phyloP scores from a whole-genome alignment of 2,888 invertebrate species.

The Agrotis exclamationis region DNA sequence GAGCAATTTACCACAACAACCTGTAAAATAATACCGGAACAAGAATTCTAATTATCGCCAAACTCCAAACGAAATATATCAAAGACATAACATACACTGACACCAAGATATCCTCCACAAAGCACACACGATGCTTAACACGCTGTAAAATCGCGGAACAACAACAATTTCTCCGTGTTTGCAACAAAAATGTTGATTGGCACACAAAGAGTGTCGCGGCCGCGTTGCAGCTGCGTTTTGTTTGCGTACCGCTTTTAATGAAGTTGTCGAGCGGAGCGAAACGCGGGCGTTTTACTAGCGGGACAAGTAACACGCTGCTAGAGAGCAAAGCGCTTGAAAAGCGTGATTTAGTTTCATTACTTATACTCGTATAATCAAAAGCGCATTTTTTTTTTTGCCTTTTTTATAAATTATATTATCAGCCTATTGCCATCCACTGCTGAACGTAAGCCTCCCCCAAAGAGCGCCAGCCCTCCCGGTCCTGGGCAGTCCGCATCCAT shows the following conservation, averaged over 20 bases:
- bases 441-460: too few species aligned
- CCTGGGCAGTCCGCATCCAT: too few species aligned
- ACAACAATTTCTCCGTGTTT: conserved; percentile 55
- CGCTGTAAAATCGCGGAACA: conserved; percentile 47
- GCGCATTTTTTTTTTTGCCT: too few species aligned
- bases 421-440: too few species aligned
- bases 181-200: conserved; percentile 79
- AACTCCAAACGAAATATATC: not conserved
- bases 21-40: not conserved
- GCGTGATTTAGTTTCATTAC: not conserved
- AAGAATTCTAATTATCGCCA: not conserved
- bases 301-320: conserved; percentile 40
- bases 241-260: conserved; percentile 79
- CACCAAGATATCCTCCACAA: conserved; percentile 37
- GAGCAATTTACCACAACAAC: too few species aligned
- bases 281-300: conserved; percentile 53
- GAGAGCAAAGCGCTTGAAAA: conserved; percentile 4
- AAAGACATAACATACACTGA: conserved; percentile 13
- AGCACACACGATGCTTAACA: conserved; percentile 37
- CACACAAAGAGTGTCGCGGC: conserved; percentile 76
- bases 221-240: conserved; percentile 69
- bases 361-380: too few species aligned
- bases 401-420: too few species aligned
- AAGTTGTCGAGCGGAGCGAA: conserved; percentile 77
- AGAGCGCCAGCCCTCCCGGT: too few species aligned